These are phyloP conservation scores for Apamea anceps DNA, from an alignment of 2,888 invertebrate species.

Conservation along the genomic window DNA sequence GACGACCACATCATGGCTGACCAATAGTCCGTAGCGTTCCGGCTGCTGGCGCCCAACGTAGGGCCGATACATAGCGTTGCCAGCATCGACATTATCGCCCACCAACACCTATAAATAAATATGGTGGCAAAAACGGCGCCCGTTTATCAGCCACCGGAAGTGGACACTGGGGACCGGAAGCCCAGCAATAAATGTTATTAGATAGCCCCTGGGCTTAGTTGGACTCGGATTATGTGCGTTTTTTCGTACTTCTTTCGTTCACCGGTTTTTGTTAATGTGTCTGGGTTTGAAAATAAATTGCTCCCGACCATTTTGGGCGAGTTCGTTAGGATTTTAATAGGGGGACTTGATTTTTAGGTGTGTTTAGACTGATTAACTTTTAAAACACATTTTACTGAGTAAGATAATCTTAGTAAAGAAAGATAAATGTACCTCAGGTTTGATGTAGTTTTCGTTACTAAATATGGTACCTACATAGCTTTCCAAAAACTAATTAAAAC, in stretches of 20 bases:
- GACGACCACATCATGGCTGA: constrained; percentile 52
- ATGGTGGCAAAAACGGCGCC: constrained; percentile 90
- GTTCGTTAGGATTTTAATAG: constrained; percentile 54
- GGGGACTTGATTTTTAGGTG: constrained; percentile 11
- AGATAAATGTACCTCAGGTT: too few species aligned
- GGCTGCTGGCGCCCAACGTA: constrained; percentile 63
- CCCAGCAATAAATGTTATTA: constrained; percentile 90
- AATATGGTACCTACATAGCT: background rate
- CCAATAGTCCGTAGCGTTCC: constrained; percentile 68
- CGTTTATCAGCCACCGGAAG: constrained; percentile 90
- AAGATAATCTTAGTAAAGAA: background rate
- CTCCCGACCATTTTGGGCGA: constrained; percentile 78
- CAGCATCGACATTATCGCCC: constrained; percentile 85
- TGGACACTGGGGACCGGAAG: constrained; percentile 88
- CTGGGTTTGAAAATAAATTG: constrained; percentile 88
- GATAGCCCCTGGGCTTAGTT: constrained; percentile 90
- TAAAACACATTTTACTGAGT: background rate
- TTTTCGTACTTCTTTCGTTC: constrained; percentile 85
- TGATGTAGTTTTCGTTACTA: background rate
- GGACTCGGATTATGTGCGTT: constrained; percentile 79
- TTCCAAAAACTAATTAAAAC: background rate
- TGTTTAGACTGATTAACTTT: constrained; percentile 27
- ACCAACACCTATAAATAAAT: constrained; percentile 89
- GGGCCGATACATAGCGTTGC: constrained; percentile 80
- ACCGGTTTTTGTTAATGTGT: constrained; percentile 89